phyloP scores from a whole-genome alignment of 30 jellyfish, hydroid and myxozoan genomes.

The Cassiopea andromeda region DNA sequence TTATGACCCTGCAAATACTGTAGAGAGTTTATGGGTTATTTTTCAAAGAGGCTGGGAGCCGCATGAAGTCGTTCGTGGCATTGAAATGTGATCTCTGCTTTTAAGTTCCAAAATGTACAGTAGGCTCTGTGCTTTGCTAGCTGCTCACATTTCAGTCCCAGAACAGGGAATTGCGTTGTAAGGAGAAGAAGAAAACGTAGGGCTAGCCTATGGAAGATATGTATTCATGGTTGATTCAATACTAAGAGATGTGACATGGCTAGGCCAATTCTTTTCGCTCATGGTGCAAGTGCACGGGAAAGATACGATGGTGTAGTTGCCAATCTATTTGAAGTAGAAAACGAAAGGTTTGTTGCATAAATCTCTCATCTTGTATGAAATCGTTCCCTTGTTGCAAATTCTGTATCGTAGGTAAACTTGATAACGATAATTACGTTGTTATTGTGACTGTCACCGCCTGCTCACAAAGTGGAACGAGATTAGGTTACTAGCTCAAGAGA shows the following conservation, averaged over 20 bases:
- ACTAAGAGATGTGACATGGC: background rate
- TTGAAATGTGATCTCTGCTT: background rate
- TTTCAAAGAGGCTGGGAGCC: background rate
- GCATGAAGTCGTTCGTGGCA: background rate
- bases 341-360: conserved; percentile 37
- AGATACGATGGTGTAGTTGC: conserved; percentile 62
- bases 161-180: background rate
- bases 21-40: background rate
- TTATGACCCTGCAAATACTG: background rate
- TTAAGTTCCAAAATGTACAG: background rate
- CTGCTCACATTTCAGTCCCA: background rate
- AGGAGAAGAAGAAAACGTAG: background rate
- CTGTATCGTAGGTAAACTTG: no score
- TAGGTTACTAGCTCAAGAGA: no score
- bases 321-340: conserved; percentile 26
- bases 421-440: no score
- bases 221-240: background rate
- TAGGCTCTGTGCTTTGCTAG: background rate
- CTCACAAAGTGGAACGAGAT: no score
- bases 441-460: no score
- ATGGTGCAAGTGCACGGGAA: conserved; percentile 36
- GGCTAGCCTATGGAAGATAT: background rate
- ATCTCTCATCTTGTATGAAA: background rate
- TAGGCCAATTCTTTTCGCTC: conserved; percentile 31
- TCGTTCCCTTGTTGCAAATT: no score